Base-by-base conservation (phyloP, 1,140 invertebrate species). In the Hirudo medicinalis region DNA sequence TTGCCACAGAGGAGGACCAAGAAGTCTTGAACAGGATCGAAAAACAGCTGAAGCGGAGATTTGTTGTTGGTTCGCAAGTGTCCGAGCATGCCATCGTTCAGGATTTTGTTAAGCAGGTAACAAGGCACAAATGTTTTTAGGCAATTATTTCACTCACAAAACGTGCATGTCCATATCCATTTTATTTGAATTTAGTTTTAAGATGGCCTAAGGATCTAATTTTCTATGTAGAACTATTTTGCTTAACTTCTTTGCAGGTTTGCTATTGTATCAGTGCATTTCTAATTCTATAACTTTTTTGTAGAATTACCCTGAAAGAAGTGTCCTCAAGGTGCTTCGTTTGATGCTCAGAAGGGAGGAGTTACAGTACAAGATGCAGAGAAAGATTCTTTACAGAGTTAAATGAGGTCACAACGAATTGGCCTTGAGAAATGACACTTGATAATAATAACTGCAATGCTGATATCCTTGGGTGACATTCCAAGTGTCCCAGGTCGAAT, bases 41-140 rank as follows among this genome's bases (percentile, higher is more conserved):
- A 80, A 92, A 90, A 80, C 94, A 97, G 80, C 80, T 99, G 22
- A 99, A 97, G 81, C 86, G 89, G 60, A 85, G 95, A 68, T 97
- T 98, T 82, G 90, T 94, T 0, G 91, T 99, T 75, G 97, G 96
- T 8, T 90, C 92, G 8, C 93, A 96, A 84, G 92, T 99, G 0
- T 95, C 93, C 0, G 91, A 97, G 79, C 88, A 93, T 78, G 90
- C 88, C 71, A 94, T 99, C 76, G 85, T 99, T 22, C 89, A 93
- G 80, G 94, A 98, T 82, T 99, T 99, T 78, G 78, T 90, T 0
- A 87, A 88, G 76, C 92, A 97, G 83, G 80, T 81, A 74, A 32
- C 54, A n/a, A 6, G 32, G 32, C 32, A 36, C 6, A 36, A 36
- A 36, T 36, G 32, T 6, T 36, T 36, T 36, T 6, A 36, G 32